These are phyloP conservation scores for Macroteleia sp. DNA, from an alignment of 2,888 invertebrate species.

Conservation along the genomic window DNA sequence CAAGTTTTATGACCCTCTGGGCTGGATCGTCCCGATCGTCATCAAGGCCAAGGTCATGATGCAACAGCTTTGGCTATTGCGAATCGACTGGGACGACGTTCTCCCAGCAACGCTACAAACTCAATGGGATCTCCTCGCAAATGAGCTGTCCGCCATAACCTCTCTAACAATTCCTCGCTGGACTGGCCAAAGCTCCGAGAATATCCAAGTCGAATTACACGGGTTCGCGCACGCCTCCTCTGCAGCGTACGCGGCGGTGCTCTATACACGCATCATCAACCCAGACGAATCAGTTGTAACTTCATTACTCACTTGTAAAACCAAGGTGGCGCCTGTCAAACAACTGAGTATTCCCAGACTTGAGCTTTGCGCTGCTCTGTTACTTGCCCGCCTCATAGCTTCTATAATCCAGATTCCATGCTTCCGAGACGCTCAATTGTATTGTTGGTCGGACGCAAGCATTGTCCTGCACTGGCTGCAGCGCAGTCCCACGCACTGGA, in stretches of 20 bases:
- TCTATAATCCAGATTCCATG: no score
- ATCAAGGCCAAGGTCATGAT: background rate
- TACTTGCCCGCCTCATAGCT: no score
- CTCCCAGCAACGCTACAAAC: no score
- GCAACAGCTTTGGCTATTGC: background rate
- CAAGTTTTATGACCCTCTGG: background rate
- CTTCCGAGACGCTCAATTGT: no score
- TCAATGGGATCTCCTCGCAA: no score
- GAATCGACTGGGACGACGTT: background rate
- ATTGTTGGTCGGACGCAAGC: no score
- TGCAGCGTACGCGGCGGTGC: background rate
- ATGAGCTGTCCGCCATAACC: no score
- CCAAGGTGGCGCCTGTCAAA: background rate
- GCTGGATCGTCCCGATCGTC: background rate
- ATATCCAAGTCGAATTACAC: background rate
- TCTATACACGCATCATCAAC: background rate
- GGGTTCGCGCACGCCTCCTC: background rate
- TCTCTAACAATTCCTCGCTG: background rate
- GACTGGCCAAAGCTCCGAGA: background rate
- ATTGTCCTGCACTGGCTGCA: no score
- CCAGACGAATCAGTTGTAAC: background rate
- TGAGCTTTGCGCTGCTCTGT: no score
- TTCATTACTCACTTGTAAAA: background rate
- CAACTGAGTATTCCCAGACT: background rate
- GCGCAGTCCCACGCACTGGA: no score